Percentiles rank a stretch among this genome's conserved stretches.
Conservation (phyloP, 2,113 vertebrate genomes). For the Ptyas mucosa region DNA sequence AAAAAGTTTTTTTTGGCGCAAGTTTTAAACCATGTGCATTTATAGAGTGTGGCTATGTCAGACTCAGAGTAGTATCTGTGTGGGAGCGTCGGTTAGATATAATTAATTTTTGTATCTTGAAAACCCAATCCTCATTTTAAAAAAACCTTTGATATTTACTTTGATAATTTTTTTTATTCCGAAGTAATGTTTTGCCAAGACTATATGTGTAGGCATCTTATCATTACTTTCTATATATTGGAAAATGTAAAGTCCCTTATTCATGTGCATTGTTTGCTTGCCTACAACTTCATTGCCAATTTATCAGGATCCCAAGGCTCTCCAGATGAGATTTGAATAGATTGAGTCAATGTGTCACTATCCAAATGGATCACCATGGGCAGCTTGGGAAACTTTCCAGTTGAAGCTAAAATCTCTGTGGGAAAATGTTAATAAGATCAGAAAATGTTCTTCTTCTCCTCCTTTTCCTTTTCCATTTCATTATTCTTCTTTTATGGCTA, state of each 20-base stretch:
- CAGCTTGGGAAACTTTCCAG: constrained; percentile 55
- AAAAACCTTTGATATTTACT: background rate
- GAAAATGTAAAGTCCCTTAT: constrained; percentile 43
- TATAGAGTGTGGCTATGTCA: background rate
- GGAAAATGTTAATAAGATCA: constrained; percentile 32
- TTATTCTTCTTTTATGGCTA: background rate
- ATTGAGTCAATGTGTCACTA: constrained; percentile 34
- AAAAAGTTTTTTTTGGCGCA: background rate
- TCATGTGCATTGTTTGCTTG: constrained; percentile 44
- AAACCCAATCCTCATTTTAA: constrained; percentile 12
- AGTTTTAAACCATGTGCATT: background rate
- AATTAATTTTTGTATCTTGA: background rate
- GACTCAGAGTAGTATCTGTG: background rate
- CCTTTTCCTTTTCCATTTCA: background rate
- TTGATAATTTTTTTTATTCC: constrained; percentile 19
- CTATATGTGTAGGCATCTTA: background rate
- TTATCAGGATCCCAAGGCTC: constrained; percentile 48
- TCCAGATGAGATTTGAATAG: constrained; percentile 54
- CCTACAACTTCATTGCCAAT: constrained; percentile 47
- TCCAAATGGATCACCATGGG: constrained; percentile 14
- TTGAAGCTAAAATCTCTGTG: constrained; percentile 39
- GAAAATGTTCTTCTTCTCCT: constrained; percentile 5
- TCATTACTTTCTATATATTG: constrained; percentile 33
- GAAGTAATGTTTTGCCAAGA: constrained; percentile 3
- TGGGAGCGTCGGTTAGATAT: background rate